Base-by-base conservation (phyloP, 2,888 invertebrate species). In the Metellina segmentata region DNA sequence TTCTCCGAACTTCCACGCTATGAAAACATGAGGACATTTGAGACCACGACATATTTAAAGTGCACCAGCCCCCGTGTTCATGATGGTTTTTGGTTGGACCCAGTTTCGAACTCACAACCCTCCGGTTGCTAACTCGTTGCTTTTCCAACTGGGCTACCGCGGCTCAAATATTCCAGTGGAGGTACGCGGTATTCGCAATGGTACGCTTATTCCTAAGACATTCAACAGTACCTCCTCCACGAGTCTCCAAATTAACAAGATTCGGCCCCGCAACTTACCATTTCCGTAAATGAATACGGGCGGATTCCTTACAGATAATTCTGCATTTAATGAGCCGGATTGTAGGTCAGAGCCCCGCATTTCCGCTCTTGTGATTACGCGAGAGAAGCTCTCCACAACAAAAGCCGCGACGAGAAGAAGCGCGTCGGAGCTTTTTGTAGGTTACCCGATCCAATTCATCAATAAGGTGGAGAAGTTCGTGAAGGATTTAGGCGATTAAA, bases 221-320 rank as follows among this genome's bases (percentile, higher is more conserved):
- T 34, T 34, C 34, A 34, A 34, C 34, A 34, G 34, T 34, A 34
- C 34, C 34, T 34, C 4, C 34, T 34, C 34, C 34, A 34, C 34
- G 34, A 34, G 34, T 34, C 34, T 34, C 34, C 34, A 4, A 34
- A 34, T 34, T n/a, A n/a, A n/a, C 34, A 19, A 19, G 74, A 74
- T 6, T 11, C 19, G 34, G 51, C 19, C 19, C 20, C 20, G 34
- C 8, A 20, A 48, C 51, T 19, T 20, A n/a, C 34, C 49, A 48
- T 89, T 89, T 89, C 82, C 82, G 89, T 82, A 89, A 89, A 89
- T 49, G 82, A 81, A 89, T 89, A 82, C 61, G 88, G 88, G 88
- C 70, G 77, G 86, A 51, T n/a, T 85, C 8, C 16, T 16, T 16
- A 51, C 53, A 51, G 70, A 13, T 82, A 72, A 83, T 83, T 51